Percentiles rank a stretch among this genome's conserved stretches.
Evolutionary conservation across 1,140 invertebrate genomes (phyloP).

Genomic region (Hermetia illucens): DNA sequence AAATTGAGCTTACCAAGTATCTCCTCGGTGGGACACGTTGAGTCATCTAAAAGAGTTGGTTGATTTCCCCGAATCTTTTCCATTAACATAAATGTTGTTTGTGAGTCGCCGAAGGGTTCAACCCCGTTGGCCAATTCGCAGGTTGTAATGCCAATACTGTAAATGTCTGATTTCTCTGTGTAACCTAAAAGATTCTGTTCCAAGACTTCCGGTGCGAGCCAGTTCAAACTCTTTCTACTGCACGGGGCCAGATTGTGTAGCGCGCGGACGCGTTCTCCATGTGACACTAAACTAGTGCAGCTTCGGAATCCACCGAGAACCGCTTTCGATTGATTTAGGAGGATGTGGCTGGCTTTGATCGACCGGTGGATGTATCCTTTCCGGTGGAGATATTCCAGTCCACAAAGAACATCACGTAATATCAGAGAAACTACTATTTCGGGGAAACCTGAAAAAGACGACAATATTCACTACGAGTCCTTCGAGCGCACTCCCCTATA

Average conservation of each 20-base stretch:
- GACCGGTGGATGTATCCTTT: conserved; percentile 79
- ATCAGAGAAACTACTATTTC: conserved; percentile 69
- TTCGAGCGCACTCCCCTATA: not conserved
- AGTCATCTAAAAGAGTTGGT: conserved; percentile 62
- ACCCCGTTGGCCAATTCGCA: conserved; percentile 84
- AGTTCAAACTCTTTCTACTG: conserved; percentile 59
- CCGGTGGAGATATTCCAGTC: conserved; percentile 70
- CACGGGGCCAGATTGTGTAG: conserved; percentile 61
- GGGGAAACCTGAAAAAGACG: conserved; percentile 41
- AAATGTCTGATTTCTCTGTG: conserved; percentile 78
- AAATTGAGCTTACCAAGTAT: conserved; percentile 18
- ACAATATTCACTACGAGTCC: not conserved
- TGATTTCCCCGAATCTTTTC: conserved; percentile 72
- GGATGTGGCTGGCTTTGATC: conserved; percentile 69
- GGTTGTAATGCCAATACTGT: conserved; percentile 73
- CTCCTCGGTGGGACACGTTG: conserved; percentile 46
- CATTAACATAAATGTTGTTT: conserved; percentile 73
- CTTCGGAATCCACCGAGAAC: conserved; percentile 61
- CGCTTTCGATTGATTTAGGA: conserved; percentile 31
- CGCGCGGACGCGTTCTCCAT: conserved; percentile 49
- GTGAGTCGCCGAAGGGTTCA: conserved; percentile 69
- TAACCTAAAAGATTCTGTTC: conserved; percentile 84
- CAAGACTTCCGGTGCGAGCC: conserved; percentile 81
- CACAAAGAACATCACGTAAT: conserved; percentile 57
- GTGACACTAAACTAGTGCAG: conserved; percentile 51